Evolutionary conservation across 2,797 vertebrate species (phyloP).

Genomic region (Ctenopoma kingsleyae): DNA sequence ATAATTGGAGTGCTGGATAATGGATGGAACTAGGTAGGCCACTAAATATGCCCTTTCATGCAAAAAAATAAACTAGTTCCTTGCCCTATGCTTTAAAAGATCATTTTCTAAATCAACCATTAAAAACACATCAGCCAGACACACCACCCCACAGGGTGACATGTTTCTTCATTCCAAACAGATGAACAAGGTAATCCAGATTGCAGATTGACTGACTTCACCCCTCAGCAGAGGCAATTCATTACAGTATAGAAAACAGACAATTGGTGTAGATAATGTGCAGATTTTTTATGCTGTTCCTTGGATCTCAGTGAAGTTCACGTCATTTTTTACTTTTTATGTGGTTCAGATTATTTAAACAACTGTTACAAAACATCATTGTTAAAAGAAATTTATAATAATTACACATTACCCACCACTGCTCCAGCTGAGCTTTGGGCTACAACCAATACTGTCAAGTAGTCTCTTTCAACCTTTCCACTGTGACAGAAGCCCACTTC

Average conservation of each 20-base stretch:
- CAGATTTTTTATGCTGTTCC: not conserved
- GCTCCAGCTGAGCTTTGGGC: constrained; percentile 13
- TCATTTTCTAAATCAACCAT: too few species aligned
- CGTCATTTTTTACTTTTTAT: not conserved
- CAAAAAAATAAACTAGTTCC: not conserved
- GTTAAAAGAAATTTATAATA: not conserved
- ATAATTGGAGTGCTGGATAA: too few species aligned
- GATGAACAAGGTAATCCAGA: too few species aligned
- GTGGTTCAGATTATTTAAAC: not conserved
- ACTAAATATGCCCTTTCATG: not conserved
- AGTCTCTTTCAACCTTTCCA: constrained; percentile 8
- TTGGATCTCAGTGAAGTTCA: not conserved
- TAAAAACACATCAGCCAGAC: too few species aligned
- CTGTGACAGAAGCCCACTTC: constrained; percentile 6
- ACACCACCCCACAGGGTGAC: too few species aligned
- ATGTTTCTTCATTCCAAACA: too few species aligned
- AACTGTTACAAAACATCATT: not conserved
- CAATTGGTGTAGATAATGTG: not conserved
- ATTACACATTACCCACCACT: not conserved
- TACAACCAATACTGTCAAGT: not conserved
- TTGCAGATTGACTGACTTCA: too few species aligned
- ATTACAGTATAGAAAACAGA: too few species aligned
- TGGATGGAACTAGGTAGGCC: not conserved
- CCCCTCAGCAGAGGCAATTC: too few species aligned
- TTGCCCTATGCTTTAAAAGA: too few species aligned